Conservation (phyloP, 1,140 invertebrate genomes). For the Temnothorax nylanderi region DNA sequence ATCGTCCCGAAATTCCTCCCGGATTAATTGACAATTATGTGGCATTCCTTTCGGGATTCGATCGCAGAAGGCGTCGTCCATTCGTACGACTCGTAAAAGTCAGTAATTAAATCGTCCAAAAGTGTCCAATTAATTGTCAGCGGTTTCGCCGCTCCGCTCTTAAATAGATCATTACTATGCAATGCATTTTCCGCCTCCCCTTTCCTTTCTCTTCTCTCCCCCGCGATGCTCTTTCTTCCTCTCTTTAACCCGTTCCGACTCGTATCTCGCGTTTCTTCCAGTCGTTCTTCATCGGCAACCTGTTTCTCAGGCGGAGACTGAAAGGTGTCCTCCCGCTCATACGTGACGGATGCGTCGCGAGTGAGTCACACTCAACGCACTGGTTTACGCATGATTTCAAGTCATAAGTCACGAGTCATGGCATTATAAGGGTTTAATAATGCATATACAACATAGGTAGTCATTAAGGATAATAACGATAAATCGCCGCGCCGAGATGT, state of each 20-base stretch:
- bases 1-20: not conserved
- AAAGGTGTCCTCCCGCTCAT: not conserved
- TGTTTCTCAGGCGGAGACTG: slow-evolving; percentile 20
- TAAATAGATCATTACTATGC: slow-evolving; percentile 57
- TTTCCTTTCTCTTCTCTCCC: not conserved
- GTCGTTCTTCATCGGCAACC: slow-evolving; percentile 5
- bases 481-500: not conserved
- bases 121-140: slow-evolving; percentile 54
- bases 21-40: slow-evolving; percentile 10
- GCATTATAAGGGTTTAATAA: slow-evolving; percentile 38
- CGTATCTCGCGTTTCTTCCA: slow-evolving; percentile 32
- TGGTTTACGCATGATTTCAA: slow-evolving; percentile 39
- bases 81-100: slow-evolving; percentile 39
- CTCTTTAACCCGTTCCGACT: not conserved
- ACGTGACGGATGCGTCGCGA: slow-evolving; percentile 31
- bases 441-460: slow-evolving; percentile 33
- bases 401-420: slow-evolving; percentile 10
- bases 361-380: slow-evolving; percentile 16
- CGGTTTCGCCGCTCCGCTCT: not conserved
- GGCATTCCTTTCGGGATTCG: not conserved
- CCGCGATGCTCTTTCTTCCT: not conserved
- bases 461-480: slow-evolving; percentile 58
- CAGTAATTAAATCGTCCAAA: slow-evolving; percentile 59
- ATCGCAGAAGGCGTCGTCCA: slow-evolving; percentile 29
- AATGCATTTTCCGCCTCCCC: slow-evolving; percentile 11